Evolutionary conservation across 2,113 vertebrate genomes (phyloP).

Genomic region (Macquaria australasica): DNA sequence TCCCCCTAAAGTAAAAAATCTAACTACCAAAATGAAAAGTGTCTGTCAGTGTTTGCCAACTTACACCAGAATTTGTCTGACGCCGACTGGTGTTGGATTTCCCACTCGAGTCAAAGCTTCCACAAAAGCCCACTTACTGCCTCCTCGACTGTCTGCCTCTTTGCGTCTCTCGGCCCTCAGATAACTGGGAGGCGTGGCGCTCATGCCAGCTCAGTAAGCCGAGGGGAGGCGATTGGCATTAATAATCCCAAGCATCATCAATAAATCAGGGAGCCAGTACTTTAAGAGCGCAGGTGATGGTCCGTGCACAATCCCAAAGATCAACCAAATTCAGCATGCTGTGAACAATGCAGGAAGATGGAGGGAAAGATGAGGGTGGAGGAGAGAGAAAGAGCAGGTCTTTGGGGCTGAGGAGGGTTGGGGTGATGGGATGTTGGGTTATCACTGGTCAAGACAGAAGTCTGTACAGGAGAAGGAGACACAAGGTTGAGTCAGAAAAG

Average conservation of each 20-base stretch:
- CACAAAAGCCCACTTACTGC: constrained; percentile 24
- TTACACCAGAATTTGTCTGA: constrained; percentile 21
- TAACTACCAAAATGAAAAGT: constrained; percentile 31
- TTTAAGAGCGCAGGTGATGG: constrained; percentile 64
- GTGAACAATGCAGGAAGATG: constrained; percentile 23
- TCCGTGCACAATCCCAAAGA: constrained; percentile 53
- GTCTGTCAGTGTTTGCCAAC: constrained; percentile 33
- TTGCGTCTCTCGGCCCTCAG: constrained; percentile 16
- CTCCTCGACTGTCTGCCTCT: constrained; percentile 35
- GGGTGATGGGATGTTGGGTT: not conserved
- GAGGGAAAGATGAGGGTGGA: not conserved
- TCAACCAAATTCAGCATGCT: constrained; percentile 53
- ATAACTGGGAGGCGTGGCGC: constrained; percentile 4
- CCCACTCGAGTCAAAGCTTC: constrained; percentile 36
- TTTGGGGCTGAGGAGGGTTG: not conserved
- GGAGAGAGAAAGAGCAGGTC: not conserved
- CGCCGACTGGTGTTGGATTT: constrained; percentile 25
- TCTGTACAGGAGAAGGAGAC: not conserved
- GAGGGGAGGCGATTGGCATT: constrained; percentile 43
- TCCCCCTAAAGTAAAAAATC: not conserved
- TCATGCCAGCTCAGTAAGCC: constrained; percentile 30
- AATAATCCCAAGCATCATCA: constrained; percentile 69
- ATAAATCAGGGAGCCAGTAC: constrained; percentile 66
- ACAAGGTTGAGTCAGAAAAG: not conserved
- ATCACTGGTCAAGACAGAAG: not conserved